phyloP scores from a whole-genome alignment of 1,140 invertebrate genomes.

The Drosophila varians region DNA sequence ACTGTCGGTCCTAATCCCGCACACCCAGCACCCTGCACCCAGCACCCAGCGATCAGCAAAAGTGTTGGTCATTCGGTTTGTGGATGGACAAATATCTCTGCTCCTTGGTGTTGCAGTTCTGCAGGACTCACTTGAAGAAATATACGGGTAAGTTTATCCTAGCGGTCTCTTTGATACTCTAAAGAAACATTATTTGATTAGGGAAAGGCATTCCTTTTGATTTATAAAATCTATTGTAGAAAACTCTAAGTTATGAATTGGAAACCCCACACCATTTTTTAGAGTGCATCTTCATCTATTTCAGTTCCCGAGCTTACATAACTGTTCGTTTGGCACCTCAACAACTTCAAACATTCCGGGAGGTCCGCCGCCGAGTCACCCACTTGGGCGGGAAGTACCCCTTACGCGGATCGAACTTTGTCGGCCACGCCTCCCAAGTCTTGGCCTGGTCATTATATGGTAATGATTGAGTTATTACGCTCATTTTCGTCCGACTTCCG shows the following conservation, averaged over 20 bases:
- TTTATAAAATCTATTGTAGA: not conserved
- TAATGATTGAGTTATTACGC: constrained; percentile 57
- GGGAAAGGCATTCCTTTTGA: no score
- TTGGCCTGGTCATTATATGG: constrained; percentile 36
- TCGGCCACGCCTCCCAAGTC: constrained; percentile 22
- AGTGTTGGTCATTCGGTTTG: constrained; percentile 68
- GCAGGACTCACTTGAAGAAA: constrained; percentile 3
- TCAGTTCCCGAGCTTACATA: constrained; percentile 2
- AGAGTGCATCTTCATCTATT: constrained; percentile 4
- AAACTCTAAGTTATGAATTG: no score
- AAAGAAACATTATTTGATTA: not conserved
- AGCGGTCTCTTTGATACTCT: not conserved
- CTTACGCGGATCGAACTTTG: constrained; percentile 37
- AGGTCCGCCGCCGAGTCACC: constrained; percentile 7
- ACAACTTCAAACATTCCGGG: constrained; percentile 16
- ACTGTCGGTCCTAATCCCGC: constrained; percentile 29
- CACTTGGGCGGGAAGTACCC: constrained; percentile 20
- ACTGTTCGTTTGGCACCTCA: not conserved
- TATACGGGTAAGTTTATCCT: not conserved
- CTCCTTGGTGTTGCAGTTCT: constrained; percentile 13
- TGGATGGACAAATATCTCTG: constrained; percentile 20
- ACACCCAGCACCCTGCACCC: no score
- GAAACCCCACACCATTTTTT: no score
- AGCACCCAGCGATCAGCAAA: constrained; percentile 55
- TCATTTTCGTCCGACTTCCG: constrained; percentile 47